These are phyloP conservation scores for cat (Felis catus) DNA, from an alignment of 2,113 vertebrate species.

Conservation along the genomic window DNA sequence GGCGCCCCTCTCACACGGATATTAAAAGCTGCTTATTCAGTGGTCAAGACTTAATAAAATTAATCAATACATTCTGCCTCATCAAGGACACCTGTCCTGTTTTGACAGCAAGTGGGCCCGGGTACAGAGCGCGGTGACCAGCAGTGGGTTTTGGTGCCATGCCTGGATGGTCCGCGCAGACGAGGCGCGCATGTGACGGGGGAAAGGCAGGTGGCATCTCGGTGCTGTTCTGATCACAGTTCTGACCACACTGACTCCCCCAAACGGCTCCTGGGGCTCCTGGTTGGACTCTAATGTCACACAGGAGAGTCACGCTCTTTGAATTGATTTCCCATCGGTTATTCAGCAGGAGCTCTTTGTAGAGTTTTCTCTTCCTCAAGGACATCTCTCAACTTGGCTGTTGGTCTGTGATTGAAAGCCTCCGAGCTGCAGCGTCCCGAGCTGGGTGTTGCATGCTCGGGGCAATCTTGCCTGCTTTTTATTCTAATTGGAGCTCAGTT, in stretches of 20 bases:
- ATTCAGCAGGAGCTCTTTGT: neutral
- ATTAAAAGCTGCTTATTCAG: too few relatives aligned
- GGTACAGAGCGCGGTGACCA: fast-evolving
- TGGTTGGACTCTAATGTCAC: neutral
- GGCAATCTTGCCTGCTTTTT: too few relatives aligned
- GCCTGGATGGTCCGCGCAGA: too few relatives aligned
- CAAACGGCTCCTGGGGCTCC: neutral
- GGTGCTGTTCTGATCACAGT: neutral
- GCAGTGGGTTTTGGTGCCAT: fast-evolving
- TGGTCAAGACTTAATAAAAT: neutral
- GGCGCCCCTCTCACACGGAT: neutral
- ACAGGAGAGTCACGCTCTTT: neutral
- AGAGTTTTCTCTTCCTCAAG: neutral
- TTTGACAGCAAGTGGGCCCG: neutral
- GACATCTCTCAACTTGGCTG: neutral
- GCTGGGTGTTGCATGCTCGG: fast-evolving
- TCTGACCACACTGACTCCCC: neutral
- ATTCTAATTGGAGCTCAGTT: neutral
- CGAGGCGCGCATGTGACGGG: neutral
- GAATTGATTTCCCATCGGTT: neutral
- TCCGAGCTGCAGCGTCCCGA: fast-evolving
- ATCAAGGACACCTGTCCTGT: neutral
- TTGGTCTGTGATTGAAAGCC: too few relatives aligned
- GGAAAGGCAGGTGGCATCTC: fast-evolving
- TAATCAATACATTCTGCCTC: neutral